Base-by-base conservation (phyloP, 2,888 invertebrate species). In the Epistrophella euchroma region DNA sequence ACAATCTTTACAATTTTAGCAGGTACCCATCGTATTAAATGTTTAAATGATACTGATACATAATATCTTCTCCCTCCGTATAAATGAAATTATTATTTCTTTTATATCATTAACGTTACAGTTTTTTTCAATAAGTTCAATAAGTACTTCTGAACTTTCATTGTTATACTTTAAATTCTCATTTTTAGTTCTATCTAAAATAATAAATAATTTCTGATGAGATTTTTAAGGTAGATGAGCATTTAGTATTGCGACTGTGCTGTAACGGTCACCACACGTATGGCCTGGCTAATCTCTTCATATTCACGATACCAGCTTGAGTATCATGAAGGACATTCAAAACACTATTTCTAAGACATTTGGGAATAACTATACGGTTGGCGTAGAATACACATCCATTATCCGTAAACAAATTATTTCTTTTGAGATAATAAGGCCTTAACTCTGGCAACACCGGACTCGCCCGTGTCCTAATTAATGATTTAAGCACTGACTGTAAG, bases 351-450 rank as follows among this genome's bases (percentile, higher is more conserved):
- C 64, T 43, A 66, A 75, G 56, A 56, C 75, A 75, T 52, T 40
- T 40, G 17, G 52, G 62, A 60, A 9, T 92, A 73, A 58, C 40
- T 28, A 43, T 50, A 45, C 62, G 45, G 64, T 52, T 58, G 52
- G 11, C 60, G 60, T 77, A 76, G 40, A 52, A 70, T 11, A 52
- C 50, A 37, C 60, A 40, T 4, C 60, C 60, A 37, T 50, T 60
- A 50, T 68, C 66, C 17, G 58, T 68, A 35, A 47, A 76, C 40
- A 68, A 50, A 60, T 47, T 76, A 50, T 68, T 66, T 45, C 74
- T 64, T 7, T 74, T 64, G 19, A 43, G 40, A n/a, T 66, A 66
- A 45, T 35, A 74, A 40, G 62, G 73, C 62, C 37, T 50, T 50
- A 62, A 1, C 15, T 60, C 25, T 28, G 22, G 15, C 11, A 11